A percentile compares a stretch with the other conserved stretches of the same genome.
Conservation (phyloP, 2,113 vertebrate species). For the Siniperca knerii region DNA sequence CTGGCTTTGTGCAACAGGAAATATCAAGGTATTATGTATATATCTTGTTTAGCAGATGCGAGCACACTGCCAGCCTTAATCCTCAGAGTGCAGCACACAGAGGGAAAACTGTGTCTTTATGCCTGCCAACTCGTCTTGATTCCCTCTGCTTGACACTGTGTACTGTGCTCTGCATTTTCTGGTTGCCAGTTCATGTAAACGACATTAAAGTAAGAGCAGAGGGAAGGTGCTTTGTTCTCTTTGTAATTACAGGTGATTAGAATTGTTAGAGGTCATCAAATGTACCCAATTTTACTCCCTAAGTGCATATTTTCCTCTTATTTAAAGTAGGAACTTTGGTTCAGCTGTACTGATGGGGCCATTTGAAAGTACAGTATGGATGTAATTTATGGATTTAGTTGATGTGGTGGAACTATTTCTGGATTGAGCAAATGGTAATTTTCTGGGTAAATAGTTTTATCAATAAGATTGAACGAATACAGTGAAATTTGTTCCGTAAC, state of each 20-base stretch:
- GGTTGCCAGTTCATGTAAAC: slow-evolving; percentile 61
- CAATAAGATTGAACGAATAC: slow-evolving; percentile 26
- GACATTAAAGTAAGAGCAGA: slow-evolving; percentile 38
- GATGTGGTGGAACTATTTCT: slow-evolving; percentile 20
- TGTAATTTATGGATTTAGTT: slow-evolving; percentile 18
- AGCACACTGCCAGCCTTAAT: slow-evolving; percentile 67
- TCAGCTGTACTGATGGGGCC: not conserved
- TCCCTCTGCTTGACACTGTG: slow-evolving; percentile 61
- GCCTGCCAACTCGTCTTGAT: slow-evolving; percentile 74
- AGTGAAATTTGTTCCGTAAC: slow-evolving; percentile 27
- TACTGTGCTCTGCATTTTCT: slow-evolving; percentile 45
- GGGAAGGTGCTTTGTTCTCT: slow-evolving; percentile 32
- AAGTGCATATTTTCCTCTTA: not conserved
- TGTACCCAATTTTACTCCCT: not conserved
- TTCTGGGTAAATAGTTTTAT: slow-evolving; percentile 38
- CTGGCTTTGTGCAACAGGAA: slow-evolving; percentile 39
- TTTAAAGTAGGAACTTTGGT: not conserved
- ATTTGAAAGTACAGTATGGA: slow-evolving; percentile 12
- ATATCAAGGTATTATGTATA: slow-evolving; percentile 67
- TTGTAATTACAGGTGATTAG: slow-evolving; percentile 57
- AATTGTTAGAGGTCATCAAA: slow-evolving; percentile 48
- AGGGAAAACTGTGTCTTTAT: slow-evolving; percentile 62
- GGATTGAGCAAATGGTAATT: slow-evolving; percentile 45
- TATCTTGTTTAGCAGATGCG: slow-evolving; percentile 72
- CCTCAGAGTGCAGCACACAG: slow-evolving; percentile 55